Evolutionary conservation across 2,797 vertebrate genomes (phyloP), one percentile per base, ranked within the genome.

Genomic region (Tolypeutes matacus): DNA sequence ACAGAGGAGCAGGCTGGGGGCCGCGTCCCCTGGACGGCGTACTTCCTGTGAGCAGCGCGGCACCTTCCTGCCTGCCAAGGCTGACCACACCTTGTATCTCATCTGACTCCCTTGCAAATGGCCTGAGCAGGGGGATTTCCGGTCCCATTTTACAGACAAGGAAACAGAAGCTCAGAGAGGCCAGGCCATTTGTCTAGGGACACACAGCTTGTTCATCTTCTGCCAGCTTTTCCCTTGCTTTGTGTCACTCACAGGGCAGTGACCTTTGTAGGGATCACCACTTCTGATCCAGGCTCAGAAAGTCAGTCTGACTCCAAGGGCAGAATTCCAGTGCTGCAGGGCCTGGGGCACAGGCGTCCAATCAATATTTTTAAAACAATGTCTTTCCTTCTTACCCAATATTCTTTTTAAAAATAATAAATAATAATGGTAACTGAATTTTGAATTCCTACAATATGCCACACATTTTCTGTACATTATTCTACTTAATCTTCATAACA

Each of bases 311-410:
- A 3, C 34, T 13, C 21, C 31, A 23, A n/a, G 60, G 39, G 39
- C 20, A 20, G 65, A 39, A 25, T n/a, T 7, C n/a, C 5, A 2
- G 3, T 0, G 4, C 0, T 36, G 13, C 10, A 14, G 10, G 0
- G 11, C 3, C 72, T 13, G 15, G 36, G 39, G 34, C 13, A 6
- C 14, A 72, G 62, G 9, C 13, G 29, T 42, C 39, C 62, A 21
- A n/a, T 18, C 31, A 42, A 23, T 42, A 13, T 21, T 39, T 67
- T 29, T 3, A 13, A 25, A 51, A 31, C 10, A 11, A 76, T 18
- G n/a, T n/a, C 36, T 53, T 69, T 21, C 34, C 49, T 91, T 77
- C 67, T 25, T 46, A 39, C 15, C 46, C 62, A 34, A 58, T 11
- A 84, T n/a, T 42, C 34, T 67, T 27, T 81, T 70, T 29, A 20